Base-by-base conservation (phyloP, 2,797 vertebrate species). In the Pangasius sanitwongsei region DNA sequence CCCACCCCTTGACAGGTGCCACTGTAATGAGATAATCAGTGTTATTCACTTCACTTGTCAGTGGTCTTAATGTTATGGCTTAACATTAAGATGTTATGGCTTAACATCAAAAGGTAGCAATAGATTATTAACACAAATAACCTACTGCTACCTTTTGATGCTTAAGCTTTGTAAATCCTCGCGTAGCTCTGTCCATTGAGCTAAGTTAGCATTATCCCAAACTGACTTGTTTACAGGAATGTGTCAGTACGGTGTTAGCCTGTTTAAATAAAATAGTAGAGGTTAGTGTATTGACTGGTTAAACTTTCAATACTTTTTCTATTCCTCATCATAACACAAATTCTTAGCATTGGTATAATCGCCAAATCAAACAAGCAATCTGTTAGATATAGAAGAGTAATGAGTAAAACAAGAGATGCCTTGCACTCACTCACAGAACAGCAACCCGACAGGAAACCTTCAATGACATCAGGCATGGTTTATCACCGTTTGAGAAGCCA, bases 391-490 rank as follows among this genome's bases (percentile, higher is more conserved):
- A 91, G 89, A 94, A 92, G 91, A 83, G 89, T 92, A 94, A 94
- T 92, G 89, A 50, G 44, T 69, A 53, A 94, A 92, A 91, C 92
- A 94, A 94, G 92, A 83, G 90, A 92, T 87, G 91, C 93, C 92
- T 84, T 82, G 90, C 91, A 83, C 90, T 84, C 69, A 53, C 91
- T 82, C 44, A 44, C 88, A 31, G 69, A 89, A 89, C 89, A 90
- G 92, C 81, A 86, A 91, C 90, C 87, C 90, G 25, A 72, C 91
- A 90, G 65, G 41, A 90, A 93, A 93, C 87, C 93, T 94, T 94
- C 92, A 94, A 92, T 94, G 88, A 41, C 91, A 69, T 50, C 92
- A 34, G 65, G 69, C 93, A 91, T 75, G 88, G 92, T 94, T 94
- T 89, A 92, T 93, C 90, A 72, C 89, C 89, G 91, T 93, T 86